Evolutionary conservation across 2,113 vertebrate genomes (phyloP), one percentile per base, ranked within the genome.

Genomic region (Rhinoderma darwinii): DNA sequence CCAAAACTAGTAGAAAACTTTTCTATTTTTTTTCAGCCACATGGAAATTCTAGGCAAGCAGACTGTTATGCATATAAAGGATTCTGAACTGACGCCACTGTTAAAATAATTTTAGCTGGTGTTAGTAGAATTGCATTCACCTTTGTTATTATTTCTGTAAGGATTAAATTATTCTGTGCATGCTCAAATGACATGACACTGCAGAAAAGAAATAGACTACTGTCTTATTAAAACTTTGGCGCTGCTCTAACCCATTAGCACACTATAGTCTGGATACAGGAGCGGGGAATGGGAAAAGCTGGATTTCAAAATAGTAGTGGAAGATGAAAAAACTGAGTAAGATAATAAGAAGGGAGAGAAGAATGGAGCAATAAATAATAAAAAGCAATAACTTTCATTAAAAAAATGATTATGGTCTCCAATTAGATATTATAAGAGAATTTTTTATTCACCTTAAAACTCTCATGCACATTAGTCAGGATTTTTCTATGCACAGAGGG

Each of bases 121-220:
- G 78, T 43, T 61, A 81, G 78, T 81, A 81, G 78, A 81, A 81
- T 63, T 51, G 25, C 78, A 17, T 81, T 81, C 54, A 81, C 78
- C 78, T 81, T 81, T 81, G 78, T 81, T 81, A 80, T 80, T 80
- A 81, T 81, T 81, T 81, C 78, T 61, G 56, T 61, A 61, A 81
- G 78, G 78, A 81, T 81, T 61, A 81, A 81, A 81, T 81, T 81
- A 81, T 81, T 81, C 78, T 18, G 54, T 30, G 54, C 78, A 22
- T 61, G 78, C 78, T 63, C 54, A 43, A 81, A 81, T 81, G 78
- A 81, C 78, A 81, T 81, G 78, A 81, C 56, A 63, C 54, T 43
- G 78, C 78, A 81, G 78, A 81, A 81, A 81, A 81, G 54, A 61
- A 81, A 81, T 63, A 27, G 32, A 25, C 78, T 41, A 43, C 37